Percentiles rank a stretch among this genome's conserved stretches.
phyloP scores from a whole-genome alignment of 2,797 vertebrate genomes.

The Champsocephalus gunnari region DNA sequence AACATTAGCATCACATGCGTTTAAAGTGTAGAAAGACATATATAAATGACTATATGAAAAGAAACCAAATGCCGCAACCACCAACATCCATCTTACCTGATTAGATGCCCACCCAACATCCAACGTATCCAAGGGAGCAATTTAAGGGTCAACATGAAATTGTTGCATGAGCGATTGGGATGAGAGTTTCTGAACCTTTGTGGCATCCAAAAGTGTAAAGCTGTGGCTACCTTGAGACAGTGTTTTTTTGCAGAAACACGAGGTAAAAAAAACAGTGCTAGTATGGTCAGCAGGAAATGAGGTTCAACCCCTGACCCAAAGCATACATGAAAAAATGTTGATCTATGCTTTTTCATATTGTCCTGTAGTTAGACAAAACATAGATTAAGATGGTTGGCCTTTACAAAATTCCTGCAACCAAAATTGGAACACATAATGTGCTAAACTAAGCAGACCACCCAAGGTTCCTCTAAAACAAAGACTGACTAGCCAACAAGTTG shows the following conservation, averaged over 20 bases:
- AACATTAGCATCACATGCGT: too few species aligned
- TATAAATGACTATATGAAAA: neutral
- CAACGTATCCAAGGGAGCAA: neutral
- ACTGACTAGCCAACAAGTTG: too few species aligned
- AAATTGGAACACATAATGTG: neutral
- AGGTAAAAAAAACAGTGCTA: too few species aligned
- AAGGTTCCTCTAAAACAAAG: too few species aligned
- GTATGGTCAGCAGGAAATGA: neutral
- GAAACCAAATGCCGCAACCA: neutral
- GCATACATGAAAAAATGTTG: neutral
- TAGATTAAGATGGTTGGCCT: neutral
- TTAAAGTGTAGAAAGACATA: neutral
- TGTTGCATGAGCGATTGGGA: too few species aligned
- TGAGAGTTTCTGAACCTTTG: too few species aligned
- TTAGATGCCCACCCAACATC: neutral
- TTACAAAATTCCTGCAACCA: neutral
- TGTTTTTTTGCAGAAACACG: too few species aligned
- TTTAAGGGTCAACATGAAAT: too few species aligned
- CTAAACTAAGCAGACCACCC: too few species aligned
- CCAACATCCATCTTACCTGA: neutral
- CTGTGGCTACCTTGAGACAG: too few species aligned
- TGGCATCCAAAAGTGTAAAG: too few species aligned
- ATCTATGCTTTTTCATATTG: neutral
- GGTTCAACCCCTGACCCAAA: neutral
- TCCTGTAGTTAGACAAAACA: neutral